A percentile compares a stretch with the other conserved stretches of the same genome.
These are phyloP conservation scores for Gobio occitaniae DNA, from an alignment of 2,797 vertebrate species.

Conservation along the genomic window DNA sequence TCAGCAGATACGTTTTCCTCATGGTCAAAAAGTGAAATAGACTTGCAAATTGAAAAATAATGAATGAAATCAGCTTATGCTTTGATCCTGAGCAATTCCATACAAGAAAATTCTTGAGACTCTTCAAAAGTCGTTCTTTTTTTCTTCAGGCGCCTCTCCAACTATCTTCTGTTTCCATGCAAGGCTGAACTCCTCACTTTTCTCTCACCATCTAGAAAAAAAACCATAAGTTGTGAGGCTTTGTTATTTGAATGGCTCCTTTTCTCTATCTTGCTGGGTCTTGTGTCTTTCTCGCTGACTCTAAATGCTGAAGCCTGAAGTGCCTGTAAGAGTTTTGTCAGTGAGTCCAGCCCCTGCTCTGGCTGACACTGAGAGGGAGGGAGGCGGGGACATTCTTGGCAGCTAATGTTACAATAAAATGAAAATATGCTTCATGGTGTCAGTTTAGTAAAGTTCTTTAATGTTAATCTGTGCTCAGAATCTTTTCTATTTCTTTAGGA, in stretches of 20 bases:
- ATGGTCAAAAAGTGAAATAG: constrained; percentile 28
- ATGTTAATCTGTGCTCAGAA: neutral
- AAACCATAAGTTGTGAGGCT: neutral
- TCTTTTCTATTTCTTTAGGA: neutral
- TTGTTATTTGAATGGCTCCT: neutral
- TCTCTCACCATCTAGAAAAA: neutral
- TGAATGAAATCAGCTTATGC: neutral
- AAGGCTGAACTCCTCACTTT: neutral
- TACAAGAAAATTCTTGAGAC: neutral
- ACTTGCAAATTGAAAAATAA: neutral
- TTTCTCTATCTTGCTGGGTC: neutral
- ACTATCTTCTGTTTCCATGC: neutral
- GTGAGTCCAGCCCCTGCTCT: constrained; percentile 8
- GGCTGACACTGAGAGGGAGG: constrained; percentile 6
- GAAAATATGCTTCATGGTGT: constrained; percentile 24
- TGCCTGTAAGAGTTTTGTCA: neutral
- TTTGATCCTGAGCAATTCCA: neutral
- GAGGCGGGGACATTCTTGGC: neutral
- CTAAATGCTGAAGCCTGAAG: neutral
- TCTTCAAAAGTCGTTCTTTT: neutral
- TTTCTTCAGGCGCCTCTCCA: neutral
- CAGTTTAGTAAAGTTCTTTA: neutral
- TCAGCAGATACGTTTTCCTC: constrained; percentile 27
- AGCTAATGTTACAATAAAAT: neutral
- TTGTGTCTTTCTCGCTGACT: neutral